Conservation (phyloP, 30 jellyfish, hydroid and myxozoan species). For the Cassiopea andromeda region DNA sequence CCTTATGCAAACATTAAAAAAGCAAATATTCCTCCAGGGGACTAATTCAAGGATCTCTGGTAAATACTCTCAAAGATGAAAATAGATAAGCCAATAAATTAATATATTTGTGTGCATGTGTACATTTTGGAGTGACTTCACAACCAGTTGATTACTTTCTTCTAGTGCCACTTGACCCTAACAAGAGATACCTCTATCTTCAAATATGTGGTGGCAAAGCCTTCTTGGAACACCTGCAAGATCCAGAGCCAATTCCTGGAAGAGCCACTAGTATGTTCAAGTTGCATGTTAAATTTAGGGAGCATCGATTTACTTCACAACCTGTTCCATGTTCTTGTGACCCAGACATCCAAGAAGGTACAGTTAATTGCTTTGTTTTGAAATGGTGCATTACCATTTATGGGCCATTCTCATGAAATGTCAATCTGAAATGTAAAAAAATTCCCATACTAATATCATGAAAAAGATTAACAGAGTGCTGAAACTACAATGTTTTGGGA, state of each 20-base stretch:
- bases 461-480: too few species aligned
- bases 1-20: too few species aligned
- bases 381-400: not conserved
- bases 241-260: constrained; percentile 93
- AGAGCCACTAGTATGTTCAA: constrained; percentile 77
- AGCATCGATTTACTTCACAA: constrained; percentile 83
- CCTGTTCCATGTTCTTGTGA: constrained; percentile 94
- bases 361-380: not conserved
- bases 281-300: constrained; percentile 71
- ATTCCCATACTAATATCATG: too few species aligned
- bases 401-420: not conserved
- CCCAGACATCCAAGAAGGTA: constrained; percentile 96
- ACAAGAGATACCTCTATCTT: constrained; percentile 76
- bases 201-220: constrained; percentile 93
- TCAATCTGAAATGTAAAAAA: too few species aligned
- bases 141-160: not conserved
- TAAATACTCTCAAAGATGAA: too few species aligned
- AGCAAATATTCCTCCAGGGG: too few species aligned
- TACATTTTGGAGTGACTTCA: too few species aligned
- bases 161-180: constrained; percentile 90
- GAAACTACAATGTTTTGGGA: too few species aligned
- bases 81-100: too few species aligned
- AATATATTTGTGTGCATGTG: too few species aligned
- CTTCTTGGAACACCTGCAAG: constrained; percentile 92
- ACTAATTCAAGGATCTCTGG: too few species aligned